Evolutionary conservation across 2,888 invertebrate genomes (phyloP).

Genomic region (Auanema freiburgensis): DNA sequence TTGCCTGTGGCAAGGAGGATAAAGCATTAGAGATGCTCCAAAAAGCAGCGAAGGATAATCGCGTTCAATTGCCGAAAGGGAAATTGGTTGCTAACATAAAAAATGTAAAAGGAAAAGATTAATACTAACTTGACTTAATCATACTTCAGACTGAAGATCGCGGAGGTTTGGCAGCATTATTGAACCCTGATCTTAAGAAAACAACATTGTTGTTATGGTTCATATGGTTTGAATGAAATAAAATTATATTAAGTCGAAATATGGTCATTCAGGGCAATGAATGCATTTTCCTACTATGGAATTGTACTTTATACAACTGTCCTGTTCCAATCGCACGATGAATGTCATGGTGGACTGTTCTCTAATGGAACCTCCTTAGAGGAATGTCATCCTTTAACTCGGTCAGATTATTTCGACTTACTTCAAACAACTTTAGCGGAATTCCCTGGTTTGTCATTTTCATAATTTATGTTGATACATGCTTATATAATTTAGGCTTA

Average conservation of each 20-base stretch:
- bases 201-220: conserved; percentile 88
- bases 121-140: conserved; percentile 1
- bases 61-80: conserved; percentile 83
- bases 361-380: conserved; percentile 50
- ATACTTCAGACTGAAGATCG: conserved; percentile 50
- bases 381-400: conserved; percentile 73
- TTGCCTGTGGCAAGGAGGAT: conserved; percentile 83
- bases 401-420: conserved; percentile 86
- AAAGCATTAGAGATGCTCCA: conserved; percentile 79
- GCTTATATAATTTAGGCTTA: conserved; percentile 72
- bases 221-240: conserved; percentile 75
- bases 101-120: conserved; percentile 4
- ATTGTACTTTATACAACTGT: conserved; percentile 92
- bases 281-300: conserved; percentile 93
- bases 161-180: conserved; percentile 68
- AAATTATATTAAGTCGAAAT: neutral
- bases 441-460: conserved; percentile 76
- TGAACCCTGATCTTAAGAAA: conserved; percentile 77
- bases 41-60: conserved; percentile 81
- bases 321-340: conserved; percentile 74
- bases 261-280: conserved; percentile 64
- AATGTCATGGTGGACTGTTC: conserved; percentile 46
- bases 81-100: conserved; percentile 75
- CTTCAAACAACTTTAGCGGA: conserved; percentile 91
- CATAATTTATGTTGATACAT: conserved; percentile 1